Conservation (phyloP, 2,797 vertebrate species). For the Falco columbarius region DNA sequence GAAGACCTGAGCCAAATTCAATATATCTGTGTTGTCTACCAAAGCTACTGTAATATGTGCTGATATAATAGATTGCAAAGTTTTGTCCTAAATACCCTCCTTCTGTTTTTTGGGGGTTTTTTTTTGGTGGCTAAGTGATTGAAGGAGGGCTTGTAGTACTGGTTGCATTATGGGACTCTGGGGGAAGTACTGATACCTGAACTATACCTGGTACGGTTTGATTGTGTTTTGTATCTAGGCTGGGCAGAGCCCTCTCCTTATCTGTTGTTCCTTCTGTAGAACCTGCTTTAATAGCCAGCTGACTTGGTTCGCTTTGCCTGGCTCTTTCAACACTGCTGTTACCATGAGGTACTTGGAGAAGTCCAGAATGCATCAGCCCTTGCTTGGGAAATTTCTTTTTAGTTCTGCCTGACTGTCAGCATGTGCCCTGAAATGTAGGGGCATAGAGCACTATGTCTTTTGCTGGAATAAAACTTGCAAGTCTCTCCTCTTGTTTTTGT, state of each 20-base stretch:
- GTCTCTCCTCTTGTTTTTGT: background rate
- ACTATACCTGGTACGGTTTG: background rate
- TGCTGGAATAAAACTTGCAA: background rate
- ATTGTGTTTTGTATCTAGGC: background rate
- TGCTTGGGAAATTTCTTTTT: background rate
- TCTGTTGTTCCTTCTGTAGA: background rate
- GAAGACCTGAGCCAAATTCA: background rate
- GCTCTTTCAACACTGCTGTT: background rate
- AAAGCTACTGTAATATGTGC: background rate
- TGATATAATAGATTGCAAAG: background rate
- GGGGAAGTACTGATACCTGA: background rate
- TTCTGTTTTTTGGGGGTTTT: too few relatives aligned
- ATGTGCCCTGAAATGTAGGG: background rate
- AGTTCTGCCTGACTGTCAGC: background rate
- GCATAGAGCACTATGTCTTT: background rate
- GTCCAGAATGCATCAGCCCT: rapidly evolving
- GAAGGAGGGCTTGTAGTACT: background rate
- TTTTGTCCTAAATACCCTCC: background rate
- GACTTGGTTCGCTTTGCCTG: background rate
- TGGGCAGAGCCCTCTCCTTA: background rate
- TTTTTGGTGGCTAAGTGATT: background rate
- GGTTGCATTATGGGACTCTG: background rate
- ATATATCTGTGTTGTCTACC: background rate
- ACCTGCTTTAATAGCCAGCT: background rate
- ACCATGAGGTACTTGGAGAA: background rate